phyloP scores from a whole-genome alignment of 2,797 vertebrate species.

The Tapirus indicus region DNA sequence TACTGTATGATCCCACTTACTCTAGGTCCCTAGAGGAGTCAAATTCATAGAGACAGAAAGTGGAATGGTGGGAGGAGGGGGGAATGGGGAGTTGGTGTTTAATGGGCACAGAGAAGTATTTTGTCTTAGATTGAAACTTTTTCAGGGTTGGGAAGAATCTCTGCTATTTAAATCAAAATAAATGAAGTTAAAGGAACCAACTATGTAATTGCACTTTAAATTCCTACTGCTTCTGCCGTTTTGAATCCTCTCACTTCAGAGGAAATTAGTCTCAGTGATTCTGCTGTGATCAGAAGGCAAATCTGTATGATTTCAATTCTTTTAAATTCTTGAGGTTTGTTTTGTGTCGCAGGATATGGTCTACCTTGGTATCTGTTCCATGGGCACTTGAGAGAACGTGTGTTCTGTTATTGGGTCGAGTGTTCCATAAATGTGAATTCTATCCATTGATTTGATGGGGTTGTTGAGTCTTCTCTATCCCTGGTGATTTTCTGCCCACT shows the following conservation, averaged over 20 bases:
- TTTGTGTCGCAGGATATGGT: too few relatives aligned
- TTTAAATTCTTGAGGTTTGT: too few relatives aligned
- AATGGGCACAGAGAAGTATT: too few relatives aligned
- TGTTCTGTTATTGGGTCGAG: neutral
- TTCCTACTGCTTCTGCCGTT: neutral
- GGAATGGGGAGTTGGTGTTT: too few relatives aligned
- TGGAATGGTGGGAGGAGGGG: too few relatives aligned
- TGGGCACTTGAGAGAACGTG: neutral
- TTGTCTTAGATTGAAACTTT: neutral
- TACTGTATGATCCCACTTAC: too few relatives aligned
- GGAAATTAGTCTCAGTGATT: neutral
- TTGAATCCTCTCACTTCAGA: neutral
- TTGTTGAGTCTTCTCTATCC: rapidly evolving
- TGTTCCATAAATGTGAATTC: too few relatives aligned
- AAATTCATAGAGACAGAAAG: too few relatives aligned
- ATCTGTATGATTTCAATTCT: too few relatives aligned
- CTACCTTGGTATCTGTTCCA: too few relatives aligned
- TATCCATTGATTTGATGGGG: neutral
- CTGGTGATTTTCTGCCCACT: rapidly evolving
- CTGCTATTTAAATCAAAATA: neutral
- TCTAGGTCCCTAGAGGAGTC: too few relatives aligned
- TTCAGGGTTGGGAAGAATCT: neutral
- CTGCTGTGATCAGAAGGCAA: too few relatives aligned
- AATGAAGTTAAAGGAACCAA: neutral
- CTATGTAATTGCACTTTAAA: neutral